phyloP scores from a whole-genome alignment of 2,888 invertebrate species.

The Archaeoteleia sp. region DNA sequence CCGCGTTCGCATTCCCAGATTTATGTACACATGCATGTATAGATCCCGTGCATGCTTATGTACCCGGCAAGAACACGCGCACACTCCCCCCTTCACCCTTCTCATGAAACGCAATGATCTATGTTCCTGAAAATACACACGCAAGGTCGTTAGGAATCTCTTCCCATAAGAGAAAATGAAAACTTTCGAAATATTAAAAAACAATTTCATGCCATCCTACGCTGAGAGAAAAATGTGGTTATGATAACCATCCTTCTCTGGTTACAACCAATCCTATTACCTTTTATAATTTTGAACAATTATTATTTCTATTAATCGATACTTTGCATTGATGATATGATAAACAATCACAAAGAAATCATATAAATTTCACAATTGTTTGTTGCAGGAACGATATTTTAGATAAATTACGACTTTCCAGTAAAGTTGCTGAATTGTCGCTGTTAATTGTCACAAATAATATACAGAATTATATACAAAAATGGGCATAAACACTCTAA shows the following conservation, averaged over 20 bases:
- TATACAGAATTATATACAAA: too few relatives aligned
- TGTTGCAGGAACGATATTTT: too few relatives aligned
- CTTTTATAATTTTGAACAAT: too few relatives aligned
- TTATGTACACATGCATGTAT: constrained; percentile 31
- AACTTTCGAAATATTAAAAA: constrained; percentile 23
- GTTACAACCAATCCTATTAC: too few relatives aligned
- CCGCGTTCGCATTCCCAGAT: constrained; percentile 9
- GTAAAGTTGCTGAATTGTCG: too few relatives aligned
- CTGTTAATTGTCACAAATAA: too few relatives aligned
- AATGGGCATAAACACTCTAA: too few relatives aligned
- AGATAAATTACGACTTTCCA: too few relatives aligned
- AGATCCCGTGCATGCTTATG: constrained; percentile 23
- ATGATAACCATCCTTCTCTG: not conserved
- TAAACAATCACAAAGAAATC: too few relatives aligned
- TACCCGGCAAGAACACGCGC: constrained; percentile 20
- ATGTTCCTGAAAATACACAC: constrained; percentile 23
- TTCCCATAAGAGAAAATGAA: constrained; percentile 17
- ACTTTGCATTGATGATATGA: too few relatives aligned
- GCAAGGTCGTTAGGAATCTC: constrained; percentile 12
- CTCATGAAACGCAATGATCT: constrained; percentile 32
- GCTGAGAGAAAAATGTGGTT: too few relatives aligned
- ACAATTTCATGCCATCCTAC: constrained; percentile 12
- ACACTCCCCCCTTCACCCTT: constrained; percentile 40
- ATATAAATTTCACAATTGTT: too few relatives aligned
- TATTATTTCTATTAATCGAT: not conserved